Percentiles rank a stretch among this genome's conserved stretches.
Conservation (phyloP, 2,113 vertebrate genomes). For the Falcunculus frontatus region DNA sequence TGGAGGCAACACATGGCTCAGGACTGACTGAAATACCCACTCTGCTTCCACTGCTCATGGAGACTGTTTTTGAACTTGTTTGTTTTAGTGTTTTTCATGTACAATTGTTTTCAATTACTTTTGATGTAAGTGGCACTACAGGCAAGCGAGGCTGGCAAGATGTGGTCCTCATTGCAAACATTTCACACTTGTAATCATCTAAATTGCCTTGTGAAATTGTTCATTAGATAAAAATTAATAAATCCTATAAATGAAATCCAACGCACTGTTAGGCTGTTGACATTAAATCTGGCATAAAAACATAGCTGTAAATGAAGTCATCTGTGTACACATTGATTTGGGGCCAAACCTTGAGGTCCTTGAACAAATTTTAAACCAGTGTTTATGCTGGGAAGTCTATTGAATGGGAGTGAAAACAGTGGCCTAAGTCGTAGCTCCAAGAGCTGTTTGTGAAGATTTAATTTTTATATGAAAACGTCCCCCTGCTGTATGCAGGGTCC, state of each 20-base stretch:
- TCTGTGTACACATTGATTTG: background rate
- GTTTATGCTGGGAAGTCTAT: background rate
- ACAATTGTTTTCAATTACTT: slow-evolving; percentile 23
- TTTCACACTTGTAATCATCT: slow-evolving; percentile 48
- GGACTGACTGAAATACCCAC: background rate
- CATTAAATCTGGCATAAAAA: slow-evolving; percentile 27
- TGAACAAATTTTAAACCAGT: background rate
- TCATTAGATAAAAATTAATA: slow-evolving; percentile 58
- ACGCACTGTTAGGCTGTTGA: background rate
- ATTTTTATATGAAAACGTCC: background rate
- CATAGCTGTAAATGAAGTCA: background rate
- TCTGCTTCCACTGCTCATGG: background rate
- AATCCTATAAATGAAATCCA: slow-evolving; percentile 36
- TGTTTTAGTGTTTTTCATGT: background rate
- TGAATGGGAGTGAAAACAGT: background rate
- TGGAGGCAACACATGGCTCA: background rate
- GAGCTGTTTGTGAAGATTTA: background rate
- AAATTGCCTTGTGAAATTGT: slow-evolving; percentile 45
- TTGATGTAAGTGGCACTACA: slow-evolving; percentile 25
- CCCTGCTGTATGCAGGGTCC: too few species aligned
- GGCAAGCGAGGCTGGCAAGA: background rate
- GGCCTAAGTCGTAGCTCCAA: background rate
- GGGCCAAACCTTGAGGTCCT: slow-evolving; percentile 9
- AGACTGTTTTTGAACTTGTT: background rate
- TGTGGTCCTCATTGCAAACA: slow-evolving; percentile 1